These are phyloP conservation scores for Oreamnos americanus DNA, from an alignment of 2,113 vertebrate species.

Conservation along the genomic window DNA sequence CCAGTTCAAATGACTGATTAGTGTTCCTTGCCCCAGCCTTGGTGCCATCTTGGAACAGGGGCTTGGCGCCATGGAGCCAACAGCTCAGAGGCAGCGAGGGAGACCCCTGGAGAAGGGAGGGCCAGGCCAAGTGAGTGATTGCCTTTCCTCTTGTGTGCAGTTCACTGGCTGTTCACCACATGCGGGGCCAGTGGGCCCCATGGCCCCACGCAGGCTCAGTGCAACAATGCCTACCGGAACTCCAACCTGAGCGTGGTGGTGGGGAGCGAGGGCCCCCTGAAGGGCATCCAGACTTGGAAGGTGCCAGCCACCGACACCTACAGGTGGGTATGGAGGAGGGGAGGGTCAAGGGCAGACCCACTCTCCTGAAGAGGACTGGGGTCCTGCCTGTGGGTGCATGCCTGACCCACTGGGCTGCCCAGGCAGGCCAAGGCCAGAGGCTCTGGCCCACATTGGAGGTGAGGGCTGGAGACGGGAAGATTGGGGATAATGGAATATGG, in stretches of 20 bases:
- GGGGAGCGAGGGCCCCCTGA: slow-evolving; percentile 87
- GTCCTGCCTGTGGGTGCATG: background rate
- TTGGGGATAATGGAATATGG: background rate
- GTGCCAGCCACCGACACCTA: slow-evolving; percentile 93
- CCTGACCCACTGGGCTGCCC: background rate
- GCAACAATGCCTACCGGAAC: slow-evolving; percentile 92
- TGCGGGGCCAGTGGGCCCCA: slow-evolving; percentile 93
- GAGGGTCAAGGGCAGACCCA: fast-evolving
- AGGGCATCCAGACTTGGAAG: slow-evolving; percentile 94
- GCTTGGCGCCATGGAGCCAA: background rate
- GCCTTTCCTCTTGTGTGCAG: slow-evolving; percentile 72
- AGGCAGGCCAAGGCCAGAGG: background rate
- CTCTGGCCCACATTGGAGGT: background rate
- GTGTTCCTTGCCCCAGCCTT: background rate
- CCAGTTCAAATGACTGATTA: background rate
- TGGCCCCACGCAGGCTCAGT: slow-evolving; percentile 94
- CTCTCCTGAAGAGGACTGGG: background rate
- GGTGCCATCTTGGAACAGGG: background rate
- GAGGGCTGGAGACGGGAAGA: background rate
- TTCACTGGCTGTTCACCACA: slow-evolving; percentile 92
- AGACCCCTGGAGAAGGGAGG: background rate
- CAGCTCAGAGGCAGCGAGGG: background rate
- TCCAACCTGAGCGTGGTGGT: slow-evolving; percentile 92
- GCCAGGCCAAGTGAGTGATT: background rate
- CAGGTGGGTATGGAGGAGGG: slow-evolving; percentile 82